Percentiles rank a stretch among this genome's conserved stretches.
phyloP scores from a whole-genome alignment of 1,140 invertebrate genomes.

The Calephelis virginiensis region DNA sequence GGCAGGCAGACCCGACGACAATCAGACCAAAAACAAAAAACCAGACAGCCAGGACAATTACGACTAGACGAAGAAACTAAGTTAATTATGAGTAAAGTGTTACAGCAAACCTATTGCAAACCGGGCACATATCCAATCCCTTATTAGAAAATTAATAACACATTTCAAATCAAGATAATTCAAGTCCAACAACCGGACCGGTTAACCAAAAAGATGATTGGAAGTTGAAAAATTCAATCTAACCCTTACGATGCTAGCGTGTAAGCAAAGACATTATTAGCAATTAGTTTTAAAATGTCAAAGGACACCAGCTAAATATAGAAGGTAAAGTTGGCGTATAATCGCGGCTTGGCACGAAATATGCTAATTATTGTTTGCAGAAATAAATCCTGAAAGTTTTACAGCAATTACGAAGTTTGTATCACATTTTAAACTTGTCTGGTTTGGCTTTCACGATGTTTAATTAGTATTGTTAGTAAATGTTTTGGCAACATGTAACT shows the following conservation, averaged over 20 bases:
- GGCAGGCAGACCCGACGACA: too few species aligned
- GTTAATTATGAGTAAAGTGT: too few species aligned
- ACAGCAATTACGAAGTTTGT: slow-evolving; percentile 33
- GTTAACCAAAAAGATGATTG: too few species aligned
- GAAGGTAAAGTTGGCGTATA: slow-evolving; percentile 27
- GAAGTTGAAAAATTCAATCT: neutral
- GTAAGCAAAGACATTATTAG: neutral
- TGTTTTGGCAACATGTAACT: too few species aligned
- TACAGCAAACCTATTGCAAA: too few species aligned
- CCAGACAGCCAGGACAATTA: too few species aligned
- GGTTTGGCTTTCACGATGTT: neutral
- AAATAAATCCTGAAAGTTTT: slow-evolving; percentile 36
- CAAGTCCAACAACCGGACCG: too few species aligned
- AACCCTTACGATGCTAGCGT: neutral
- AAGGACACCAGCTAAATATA: slow-evolving; percentile 31
- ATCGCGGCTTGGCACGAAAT: slow-evolving; percentile 38
- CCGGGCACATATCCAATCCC: too few species aligned
- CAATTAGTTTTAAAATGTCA: slow-evolving; percentile 31
- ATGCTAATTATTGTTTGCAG: slow-evolving; percentile 39
- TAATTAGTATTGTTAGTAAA: slow-evolving; percentile 1
- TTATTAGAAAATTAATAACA: too few species aligned
- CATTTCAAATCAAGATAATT: too few species aligned
- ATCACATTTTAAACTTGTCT: slow-evolving; percentile 25
- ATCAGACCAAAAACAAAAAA: too few species aligned
- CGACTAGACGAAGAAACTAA: too few species aligned